phyloP scores from a whole-genome alignment of 2,888 invertebrate genomes.

The Tiliacea aurago region DNA sequence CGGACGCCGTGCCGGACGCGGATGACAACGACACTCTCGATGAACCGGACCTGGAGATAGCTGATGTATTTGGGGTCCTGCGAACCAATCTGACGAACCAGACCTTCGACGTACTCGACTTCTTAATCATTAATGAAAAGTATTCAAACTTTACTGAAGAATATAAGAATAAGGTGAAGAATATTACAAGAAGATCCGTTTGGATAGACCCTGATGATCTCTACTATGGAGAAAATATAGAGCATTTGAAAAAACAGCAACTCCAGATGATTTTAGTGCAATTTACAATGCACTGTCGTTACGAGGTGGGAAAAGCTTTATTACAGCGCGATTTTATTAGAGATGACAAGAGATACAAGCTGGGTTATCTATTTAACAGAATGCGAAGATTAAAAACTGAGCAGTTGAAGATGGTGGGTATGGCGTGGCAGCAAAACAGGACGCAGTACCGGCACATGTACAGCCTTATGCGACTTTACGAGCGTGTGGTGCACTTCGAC shows the following conservation, averaged over 20 bases:
- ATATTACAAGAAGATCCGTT: not conserved
- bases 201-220: not conserved
- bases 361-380: constrained; percentile 76
- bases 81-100: constrained; percentile 4
- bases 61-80: not conserved
- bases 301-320: constrained; percentile 68
- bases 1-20: not conserved
- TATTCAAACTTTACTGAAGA: constrained; percentile 16
- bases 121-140: constrained; percentile 20
- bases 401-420: constrained; percentile 62
- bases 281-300: constrained; percentile 70
- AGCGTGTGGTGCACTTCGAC: constrained; percentile 68
- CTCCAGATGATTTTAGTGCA: constrained; percentile 42
- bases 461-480: constrained; percentile 63
- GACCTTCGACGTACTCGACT: constrained; percentile 35
- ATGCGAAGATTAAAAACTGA: constrained; percentile 71
- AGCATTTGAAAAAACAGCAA: not conserved
- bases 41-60: not conserved
- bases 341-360: constrained; percentile 68
- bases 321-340: constrained; percentile 52
- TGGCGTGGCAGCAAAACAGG: not conserved
- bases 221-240: rapidly evolving
- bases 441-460: not conserved
- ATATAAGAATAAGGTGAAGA: not conserved
- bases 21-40: constrained; percentile 8